These are phyloP conservation scores for Carterocephalus palaemon DNA, from an alignment of 2,888 invertebrate genomes.

Conservation along the genomic window DNA sequence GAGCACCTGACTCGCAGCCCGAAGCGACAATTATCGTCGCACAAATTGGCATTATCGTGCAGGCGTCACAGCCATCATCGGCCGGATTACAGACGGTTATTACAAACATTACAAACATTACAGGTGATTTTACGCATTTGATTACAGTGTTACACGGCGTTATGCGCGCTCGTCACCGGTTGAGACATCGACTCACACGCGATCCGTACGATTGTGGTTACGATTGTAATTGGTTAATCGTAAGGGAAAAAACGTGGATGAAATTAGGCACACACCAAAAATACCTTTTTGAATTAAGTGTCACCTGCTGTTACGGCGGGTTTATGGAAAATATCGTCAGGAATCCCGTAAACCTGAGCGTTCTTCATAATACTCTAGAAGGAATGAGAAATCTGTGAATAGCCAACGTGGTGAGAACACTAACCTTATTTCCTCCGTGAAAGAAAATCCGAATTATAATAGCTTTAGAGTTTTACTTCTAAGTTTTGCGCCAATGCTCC, in stretches of 20 bases:
- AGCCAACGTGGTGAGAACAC: too few relatives aligned
- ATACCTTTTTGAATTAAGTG: too few relatives aligned
- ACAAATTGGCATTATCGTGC: conserved; percentile 24
- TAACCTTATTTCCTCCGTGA: too few relatives aligned
- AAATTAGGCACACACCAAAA: too few relatives aligned
- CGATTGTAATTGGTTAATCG: conserved; percentile 15
- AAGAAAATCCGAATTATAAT: too few relatives aligned
- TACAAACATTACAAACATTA: conserved; percentile 34
- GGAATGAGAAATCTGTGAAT: too few relatives aligned
- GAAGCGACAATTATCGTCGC: conserved; percentile 7
- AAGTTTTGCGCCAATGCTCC: too few relatives aligned
- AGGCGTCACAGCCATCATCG: conserved; percentile 20
- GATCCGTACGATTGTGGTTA: conserved; percentile 8
- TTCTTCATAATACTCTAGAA: too few relatives aligned
- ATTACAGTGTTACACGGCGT: conserved; percentile 28
- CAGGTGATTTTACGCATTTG: conserved; percentile 18
- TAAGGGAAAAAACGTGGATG: not conserved
- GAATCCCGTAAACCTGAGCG: too few relatives aligned
- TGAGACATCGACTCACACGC: conserved; percentile 9
- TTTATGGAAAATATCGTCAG: too few relatives aligned
- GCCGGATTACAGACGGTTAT: conserved; percentile 26
- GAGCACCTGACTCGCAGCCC: not conserved
- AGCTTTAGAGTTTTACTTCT: too few relatives aligned
- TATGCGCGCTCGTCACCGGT: conserved; percentile 6
- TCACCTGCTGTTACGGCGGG: too few relatives aligned